phyloP scores from a whole-genome alignment of 2,888 invertebrate species.

The Heteromurus nitidus region DNA sequence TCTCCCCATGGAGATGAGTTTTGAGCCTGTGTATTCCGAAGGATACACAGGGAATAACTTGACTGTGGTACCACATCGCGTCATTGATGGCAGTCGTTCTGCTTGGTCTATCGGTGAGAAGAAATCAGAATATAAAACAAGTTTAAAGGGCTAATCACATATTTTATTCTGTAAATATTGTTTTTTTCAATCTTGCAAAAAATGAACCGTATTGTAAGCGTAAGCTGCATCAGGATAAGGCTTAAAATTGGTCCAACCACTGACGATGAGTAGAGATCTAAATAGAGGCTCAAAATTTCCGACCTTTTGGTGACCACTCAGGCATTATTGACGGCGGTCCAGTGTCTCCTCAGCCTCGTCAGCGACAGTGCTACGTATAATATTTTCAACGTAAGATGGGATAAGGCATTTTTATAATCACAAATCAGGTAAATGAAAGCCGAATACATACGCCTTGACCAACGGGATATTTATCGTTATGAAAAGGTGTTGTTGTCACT shows the following conservation, averaged over 20 bases:
- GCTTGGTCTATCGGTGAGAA: not conserved
- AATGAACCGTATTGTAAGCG: not conserved
- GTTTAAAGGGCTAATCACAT: not conserved
- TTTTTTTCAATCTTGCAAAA: not conserved
- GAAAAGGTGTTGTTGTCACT: too few species aligned
- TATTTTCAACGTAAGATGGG: too few species aligned
- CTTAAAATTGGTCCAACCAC: slow-evolving; percentile 56
- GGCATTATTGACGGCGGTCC: too few species aligned
- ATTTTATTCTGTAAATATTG: not conserved
- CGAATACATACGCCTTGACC: too few species aligned
- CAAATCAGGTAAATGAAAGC: too few species aligned
- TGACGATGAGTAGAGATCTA: too few species aligned
- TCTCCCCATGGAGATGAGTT: slow-evolving; percentile 58
- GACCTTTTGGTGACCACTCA: too few species aligned
- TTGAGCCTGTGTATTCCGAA: slow-evolving; percentile 55
- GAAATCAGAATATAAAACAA: not conserved
- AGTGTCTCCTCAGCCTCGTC: too few species aligned
- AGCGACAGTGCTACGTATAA: too few species aligned
- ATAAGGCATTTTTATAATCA: too few species aligned
- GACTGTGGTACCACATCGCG: slow-evolving; percentile 48
- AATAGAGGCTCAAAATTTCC: too few species aligned
- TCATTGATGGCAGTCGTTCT: slow-evolving; percentile 48
- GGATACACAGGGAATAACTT: slow-evolving; percentile 47
- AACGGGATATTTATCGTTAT: too few species aligned
- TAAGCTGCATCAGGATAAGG: slow-evolving; percentile 31